These are phyloP conservation scores for Stenolophus ochropezus DNA, from an alignment of 2,888 invertebrate species.

Conservation along the genomic window DNA sequence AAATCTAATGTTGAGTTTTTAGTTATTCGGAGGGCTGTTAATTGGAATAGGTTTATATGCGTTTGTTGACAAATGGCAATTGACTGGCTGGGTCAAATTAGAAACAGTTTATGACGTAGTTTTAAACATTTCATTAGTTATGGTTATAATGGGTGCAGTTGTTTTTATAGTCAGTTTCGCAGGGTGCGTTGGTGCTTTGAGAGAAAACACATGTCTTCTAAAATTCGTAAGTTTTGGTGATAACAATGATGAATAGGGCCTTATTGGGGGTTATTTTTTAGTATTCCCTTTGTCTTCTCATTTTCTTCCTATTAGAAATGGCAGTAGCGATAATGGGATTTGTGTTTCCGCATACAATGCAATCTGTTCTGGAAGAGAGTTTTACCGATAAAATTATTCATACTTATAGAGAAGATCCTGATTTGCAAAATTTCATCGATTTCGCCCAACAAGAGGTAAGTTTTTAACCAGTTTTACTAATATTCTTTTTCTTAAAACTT, in stretches of 20 bases:
- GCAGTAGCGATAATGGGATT: slow-evolving; percentile 94
- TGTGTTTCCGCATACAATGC: slow-evolving; percentile 93
- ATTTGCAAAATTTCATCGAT: slow-evolving; percentile 95
- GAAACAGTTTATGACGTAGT: slow-evolving; percentile 93
- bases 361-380: slow-evolving; percentile 87
- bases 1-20: slow-evolving; percentile 66
- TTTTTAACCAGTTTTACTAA: slow-evolving; percentile 57
- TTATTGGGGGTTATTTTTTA: slow-evolving; percentile 72
- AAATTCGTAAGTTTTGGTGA: slow-evolving; percentile 84
- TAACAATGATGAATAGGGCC: neutral
- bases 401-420: slow-evolving; percentile 93
- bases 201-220: slow-evolving; percentile 93
- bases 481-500: neutral
- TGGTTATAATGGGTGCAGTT: slow-evolving; percentile 91
- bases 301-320: slow-evolving; percentile 94
- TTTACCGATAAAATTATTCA: slow-evolving; percentile 94
- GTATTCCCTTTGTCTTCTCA: slow-evolving; percentile 92
- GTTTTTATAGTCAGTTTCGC: slow-evolving; percentile 96
- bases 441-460: slow-evolving; percentile 93
- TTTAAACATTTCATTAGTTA: slow-evolving; percentile 91
- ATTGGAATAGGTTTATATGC: slow-evolving; percentile 93
- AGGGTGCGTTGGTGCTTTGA: slow-evolving; percentile 91
- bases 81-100: slow-evolving; percentile 87
- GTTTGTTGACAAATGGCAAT: slow-evolving; percentile 94
- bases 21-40: slow-evolving; percentile 91